Base-by-base conservation (phyloP, 2,113 vertebrate species). In the Ariopsis seemanni region DNA sequence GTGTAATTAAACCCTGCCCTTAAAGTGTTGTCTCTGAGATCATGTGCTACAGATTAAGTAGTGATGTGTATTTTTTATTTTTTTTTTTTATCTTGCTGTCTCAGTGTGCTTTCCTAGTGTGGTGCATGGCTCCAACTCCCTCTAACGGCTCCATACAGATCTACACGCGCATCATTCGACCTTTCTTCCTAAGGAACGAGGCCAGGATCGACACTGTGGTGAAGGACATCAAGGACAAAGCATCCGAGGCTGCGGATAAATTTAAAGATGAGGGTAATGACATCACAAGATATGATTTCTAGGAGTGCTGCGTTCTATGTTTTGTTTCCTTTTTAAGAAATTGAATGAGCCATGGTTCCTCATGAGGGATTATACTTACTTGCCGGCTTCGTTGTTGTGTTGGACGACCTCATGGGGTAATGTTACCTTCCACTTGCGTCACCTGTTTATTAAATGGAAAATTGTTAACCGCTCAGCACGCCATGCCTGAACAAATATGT, bases 101-200 rank as follows among this genome's bases (percentile, higher is more conserved):
- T 50, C 91, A 99, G 98, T 97, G 97, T 50, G 97, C 94, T 62
- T 99, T 99, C 92, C 92, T 99, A 93, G 71, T 98, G 86, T 99
- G 98, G 98, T 99, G 98, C 93, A 99, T 99, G 98, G 96, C 97
- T 62, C 97, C 97, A 0, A 97, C 95, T 62, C 95, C 97, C 3
- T 94, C 96, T 0, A 99, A 99, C 0, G 98, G 98, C 15, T 97
- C 98, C 0, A 91, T 97, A 27, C 88, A 95, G 74, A 96, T 99
- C 83, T 99, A 99, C 88, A 92, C 77, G 18, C 95, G 96, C 81
- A 86, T 99, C 92, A 96, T 99, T 85, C 96, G 96, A 2, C 97
- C 98, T 4, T 87, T 99, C 87, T 99, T 99, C 94, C 92, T 99
- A 89, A 98, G 96, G 94, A 97, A 99, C 0, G 95, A 98, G 89